Conservation (phyloP, 2,888 invertebrate species). For the Empis livida region DNA sequence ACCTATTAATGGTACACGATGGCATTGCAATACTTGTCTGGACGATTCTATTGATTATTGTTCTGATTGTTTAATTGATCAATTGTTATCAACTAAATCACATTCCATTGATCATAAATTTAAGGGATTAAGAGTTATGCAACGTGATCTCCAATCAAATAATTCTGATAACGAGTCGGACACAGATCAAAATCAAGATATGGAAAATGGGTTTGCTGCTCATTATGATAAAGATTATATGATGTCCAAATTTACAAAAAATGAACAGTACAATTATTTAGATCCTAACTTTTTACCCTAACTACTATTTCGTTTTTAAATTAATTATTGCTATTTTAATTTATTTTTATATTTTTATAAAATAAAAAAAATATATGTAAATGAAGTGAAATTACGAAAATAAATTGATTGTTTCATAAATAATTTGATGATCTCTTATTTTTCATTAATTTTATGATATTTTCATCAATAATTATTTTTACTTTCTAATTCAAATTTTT, state of each 20-base stretch:
- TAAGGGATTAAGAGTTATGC: constrained; percentile 8
- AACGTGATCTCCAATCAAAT: not conserved
- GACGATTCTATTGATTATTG: constrained; percentile 47
- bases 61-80: constrained; percentile 46
- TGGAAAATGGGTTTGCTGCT: not conserved
- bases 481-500: too few relatives aligned
- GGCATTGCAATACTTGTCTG: constrained; percentile 55
- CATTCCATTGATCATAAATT: constrained; percentile 13
- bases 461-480: too few relatives aligned
- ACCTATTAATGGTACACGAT: constrained; percentile 50
- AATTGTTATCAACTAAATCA: constrained; percentile 27
- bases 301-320: constrained; percentile 1
- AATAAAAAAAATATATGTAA: too few relatives aligned
- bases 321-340: too few relatives aligned
- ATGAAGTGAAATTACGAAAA: too few relatives aligned
- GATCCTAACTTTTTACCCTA: constrained; percentile 18
- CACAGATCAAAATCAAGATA: not conserved
- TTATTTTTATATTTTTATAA: too few relatives aligned
- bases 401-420: too few relatives aligned
- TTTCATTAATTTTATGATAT: too few relatives aligned
- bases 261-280: constrained; percentile 17
- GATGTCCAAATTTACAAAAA: constrained; percentile 12
- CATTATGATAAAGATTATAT: constrained; percentile 14
- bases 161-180: constrained; percentile 4
- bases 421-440: too few relatives aligned